Conservation (phyloP, 2,797 vertebrate species). For the Sphenopsis melanotis region DNA sequence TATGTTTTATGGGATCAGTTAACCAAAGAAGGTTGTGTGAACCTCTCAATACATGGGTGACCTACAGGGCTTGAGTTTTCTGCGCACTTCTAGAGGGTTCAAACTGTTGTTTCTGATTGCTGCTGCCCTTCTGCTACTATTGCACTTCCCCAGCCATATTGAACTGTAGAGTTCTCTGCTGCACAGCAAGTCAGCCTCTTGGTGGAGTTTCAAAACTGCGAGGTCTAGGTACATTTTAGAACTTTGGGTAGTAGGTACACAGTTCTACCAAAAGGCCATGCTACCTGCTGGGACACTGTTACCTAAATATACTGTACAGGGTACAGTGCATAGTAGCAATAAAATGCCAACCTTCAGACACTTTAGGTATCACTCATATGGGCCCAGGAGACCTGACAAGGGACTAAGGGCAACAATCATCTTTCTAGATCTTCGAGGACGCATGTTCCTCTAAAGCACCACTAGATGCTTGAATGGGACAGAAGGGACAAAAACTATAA, state of each 20-base stretch:
- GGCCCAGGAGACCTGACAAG: neutral
- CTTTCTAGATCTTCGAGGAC: neutral
- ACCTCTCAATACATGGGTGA: neutral
- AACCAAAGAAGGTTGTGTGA: neutral
- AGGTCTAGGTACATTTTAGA: neutral
- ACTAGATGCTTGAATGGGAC: too few species aligned
- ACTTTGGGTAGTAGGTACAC: neutral
- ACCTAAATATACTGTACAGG: neutral
- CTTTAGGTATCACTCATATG: neutral
- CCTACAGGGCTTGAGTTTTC: neutral
- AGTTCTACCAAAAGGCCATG: neutral
- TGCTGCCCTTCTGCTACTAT: neutral
- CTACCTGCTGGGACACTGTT: neutral
- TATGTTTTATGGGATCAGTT: neutral
- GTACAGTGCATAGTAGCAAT: too few species aligned
- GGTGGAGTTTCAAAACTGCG: neutral
- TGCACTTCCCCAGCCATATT: neutral
- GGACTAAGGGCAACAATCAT: neutral
- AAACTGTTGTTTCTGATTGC: neutral
- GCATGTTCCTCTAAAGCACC: neutral
- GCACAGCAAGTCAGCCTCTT: neutral
- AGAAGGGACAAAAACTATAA: neutral
- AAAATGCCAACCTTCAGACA: neutral
- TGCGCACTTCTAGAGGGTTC: rapidly evolving
- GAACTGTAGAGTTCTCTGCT: neutral